Base-by-base conservation (phyloP, 2,113 vertebrate genomes). In the Carassius gibelio region DNA sequence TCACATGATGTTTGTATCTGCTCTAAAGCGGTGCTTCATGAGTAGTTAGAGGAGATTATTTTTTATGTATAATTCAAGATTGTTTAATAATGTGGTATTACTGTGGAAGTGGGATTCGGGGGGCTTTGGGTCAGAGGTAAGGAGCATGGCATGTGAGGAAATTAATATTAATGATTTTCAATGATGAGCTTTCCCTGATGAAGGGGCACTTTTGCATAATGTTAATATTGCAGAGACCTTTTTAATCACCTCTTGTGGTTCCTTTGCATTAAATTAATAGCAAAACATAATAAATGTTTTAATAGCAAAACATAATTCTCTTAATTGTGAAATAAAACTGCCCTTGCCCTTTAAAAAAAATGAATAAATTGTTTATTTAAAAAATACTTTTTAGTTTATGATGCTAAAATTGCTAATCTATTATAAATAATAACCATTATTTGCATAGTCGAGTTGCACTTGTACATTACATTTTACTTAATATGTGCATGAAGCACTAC, bases 81-180 rank as follows among this genome's bases (percentile, higher is more conserved):
- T 48, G 71, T 75, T 3, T 75, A 13, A 19, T 48, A 74, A 74
- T 48, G 71, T n/a, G 21, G 21, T n/a, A 7, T 4, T 74, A 48
- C 38, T 61, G 10, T 38, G 59, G 3, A 61, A 15, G 14, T 42
- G 19, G 19, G 11, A 38, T 61, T 61, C 0, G 0, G 23, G 50
- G 23, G 34, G 75, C 55, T 55, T 77, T 21, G 21, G 55, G 76
- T 61, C 34, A 42, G 61, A 79, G 57, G 19, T 62, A 38, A 62
- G 34, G 55, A 75, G 5, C 71, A 26, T 48, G 71, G 8, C 36
- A n/a, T 59, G 30, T 7, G 17, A 59, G 36, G 55, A 1, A 62
- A 79, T 79, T 62, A 79, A n/a, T 61, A 38, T 61, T 61, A 61
- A 78, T 59, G 52, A n/a, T 78, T n/a, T 38, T 5, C 19, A 59